Evolutionary conservation across 2,888 invertebrate genomes (phyloP).

Genomic region (Ophion obscuratus): DNA sequence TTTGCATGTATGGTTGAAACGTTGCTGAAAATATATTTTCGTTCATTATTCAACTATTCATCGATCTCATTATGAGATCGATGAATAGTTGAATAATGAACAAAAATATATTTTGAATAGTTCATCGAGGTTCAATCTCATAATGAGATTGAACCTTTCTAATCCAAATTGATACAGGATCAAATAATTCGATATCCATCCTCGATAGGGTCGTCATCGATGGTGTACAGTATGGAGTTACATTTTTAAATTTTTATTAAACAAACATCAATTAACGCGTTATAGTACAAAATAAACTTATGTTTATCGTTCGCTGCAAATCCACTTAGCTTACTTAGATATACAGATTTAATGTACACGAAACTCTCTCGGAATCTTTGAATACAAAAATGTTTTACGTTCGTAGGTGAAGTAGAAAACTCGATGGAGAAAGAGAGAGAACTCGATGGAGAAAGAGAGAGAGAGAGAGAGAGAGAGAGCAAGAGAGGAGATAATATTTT

Average conservation of each 20-base stretch:
- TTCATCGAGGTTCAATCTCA: too few species aligned
- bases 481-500: conserved; percentile 57
- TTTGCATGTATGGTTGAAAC: too few species aligned
- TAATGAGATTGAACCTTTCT: neutral
- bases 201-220: too few species aligned
- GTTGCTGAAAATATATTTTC: too few species aligned
- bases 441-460: conserved; percentile 11
- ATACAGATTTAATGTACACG: conserved; percentile 64
- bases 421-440: conserved; percentile 24
- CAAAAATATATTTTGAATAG: too few species aligned
- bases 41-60: too few species aligned
- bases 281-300: conserved; percentile 63
- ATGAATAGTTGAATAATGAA: too few species aligned
- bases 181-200: neutral
- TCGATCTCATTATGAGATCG: too few species aligned
- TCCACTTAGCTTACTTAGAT: conserved; percentile 52
- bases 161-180: neutral
- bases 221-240: neutral
- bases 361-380: conserved; percentile 54
- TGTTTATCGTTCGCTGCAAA: conserved; percentile 32
- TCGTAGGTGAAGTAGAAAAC: conserved; percentile 57
- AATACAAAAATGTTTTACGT: conserved; percentile 51
- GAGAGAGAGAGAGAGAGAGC: conserved; percentile 32
- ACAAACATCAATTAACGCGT: conserved; percentile 52
- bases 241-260: conserved; percentile 52